A percentile compares a stretch with the other conserved stretches of the same genome.
These are phyloP conservation scores for Tenebrio molitor DNA, from an alignment of 1,140 invertebrate species.

Conservation along the genomic window DNA sequence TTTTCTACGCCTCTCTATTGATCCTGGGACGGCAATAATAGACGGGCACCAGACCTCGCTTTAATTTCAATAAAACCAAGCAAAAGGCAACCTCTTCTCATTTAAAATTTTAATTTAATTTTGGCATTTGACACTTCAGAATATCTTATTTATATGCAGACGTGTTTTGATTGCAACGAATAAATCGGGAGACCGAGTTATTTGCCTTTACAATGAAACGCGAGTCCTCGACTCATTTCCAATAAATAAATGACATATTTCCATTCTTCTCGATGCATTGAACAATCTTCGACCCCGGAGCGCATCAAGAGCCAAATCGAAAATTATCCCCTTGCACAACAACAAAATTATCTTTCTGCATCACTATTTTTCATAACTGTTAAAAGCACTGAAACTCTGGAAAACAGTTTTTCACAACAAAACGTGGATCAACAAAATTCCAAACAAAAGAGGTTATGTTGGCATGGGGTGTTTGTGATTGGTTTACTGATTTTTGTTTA, in stretches of 20 bases:
- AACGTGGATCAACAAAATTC: too few species aligned
- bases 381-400: too few species aligned
- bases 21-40: background rate
- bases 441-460: too few species aligned
- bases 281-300: too few species aligned
- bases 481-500: too few species aligned
- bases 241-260: slow-evolving; percentile 53
- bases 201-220: slow-evolving; percentile 47
- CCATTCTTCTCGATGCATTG: slow-evolving; percentile 6
- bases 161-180: slow-evolving; percentile 41
- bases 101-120: slow-evolving; percentile 50
- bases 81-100: slow-evolving; percentile 37
- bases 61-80: slow-evolving; percentile 36
- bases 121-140: slow-evolving; percentile 44
- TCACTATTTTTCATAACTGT: too few species aligned
- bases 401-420: too few species aligned
- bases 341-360: too few species aligned
- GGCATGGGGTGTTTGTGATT: too few species aligned
- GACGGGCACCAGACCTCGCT: background rate
- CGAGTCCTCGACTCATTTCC: slow-evolving; percentile 13
- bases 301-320: too few species aligned
- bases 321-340: too few species aligned
- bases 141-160: slow-evolving; percentile 54
- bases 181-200: slow-evolving; percentile 39
- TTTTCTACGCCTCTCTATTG: background rate